These are phyloP conservation scores for Gallinago nigripennis DNA, from an alignment of 2,797 vertebrate species.

Conservation along the genomic window DNA sequence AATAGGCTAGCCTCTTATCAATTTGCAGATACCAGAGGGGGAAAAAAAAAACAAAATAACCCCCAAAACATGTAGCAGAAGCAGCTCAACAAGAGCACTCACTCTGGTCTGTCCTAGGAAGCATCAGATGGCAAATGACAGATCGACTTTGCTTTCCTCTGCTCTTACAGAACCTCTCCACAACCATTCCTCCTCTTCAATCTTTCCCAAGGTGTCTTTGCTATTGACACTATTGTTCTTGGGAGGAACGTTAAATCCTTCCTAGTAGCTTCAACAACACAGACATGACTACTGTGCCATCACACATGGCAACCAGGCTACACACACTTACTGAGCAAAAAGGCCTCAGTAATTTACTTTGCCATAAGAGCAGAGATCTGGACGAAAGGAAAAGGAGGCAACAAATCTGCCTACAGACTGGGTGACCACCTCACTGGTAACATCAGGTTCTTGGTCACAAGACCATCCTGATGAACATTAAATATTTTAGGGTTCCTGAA, in stretches of 20 bases:
- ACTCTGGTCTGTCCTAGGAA: neutral
- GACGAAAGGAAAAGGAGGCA: neutral
- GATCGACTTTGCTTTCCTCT: neutral
- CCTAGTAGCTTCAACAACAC: neutral
- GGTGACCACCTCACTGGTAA: neutral
- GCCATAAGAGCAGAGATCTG: neutral
- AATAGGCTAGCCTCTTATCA: neutral
- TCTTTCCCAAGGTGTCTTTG: neutral
- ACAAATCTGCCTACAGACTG: neutral
- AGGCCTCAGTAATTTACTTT: neutral
- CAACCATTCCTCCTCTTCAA: neutral
- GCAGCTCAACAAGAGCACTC: neutral
- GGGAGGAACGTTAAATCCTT: neutral
- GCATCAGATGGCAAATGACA: accelerated
- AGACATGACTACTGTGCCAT: neutral
- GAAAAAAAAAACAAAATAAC: neutral
- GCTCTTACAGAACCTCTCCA: neutral
- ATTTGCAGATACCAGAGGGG: neutral
- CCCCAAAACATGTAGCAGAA: accelerated
- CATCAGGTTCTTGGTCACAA: neutral
- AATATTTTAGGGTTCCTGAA: neutral
- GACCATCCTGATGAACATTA: neutral
- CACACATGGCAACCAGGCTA: neutral
- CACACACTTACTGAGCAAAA: neutral
- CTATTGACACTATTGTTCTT: neutral